phyloP scores from a whole-genome alignment of 2,888 invertebrate genomes.

The Timandra comae region DNA sequence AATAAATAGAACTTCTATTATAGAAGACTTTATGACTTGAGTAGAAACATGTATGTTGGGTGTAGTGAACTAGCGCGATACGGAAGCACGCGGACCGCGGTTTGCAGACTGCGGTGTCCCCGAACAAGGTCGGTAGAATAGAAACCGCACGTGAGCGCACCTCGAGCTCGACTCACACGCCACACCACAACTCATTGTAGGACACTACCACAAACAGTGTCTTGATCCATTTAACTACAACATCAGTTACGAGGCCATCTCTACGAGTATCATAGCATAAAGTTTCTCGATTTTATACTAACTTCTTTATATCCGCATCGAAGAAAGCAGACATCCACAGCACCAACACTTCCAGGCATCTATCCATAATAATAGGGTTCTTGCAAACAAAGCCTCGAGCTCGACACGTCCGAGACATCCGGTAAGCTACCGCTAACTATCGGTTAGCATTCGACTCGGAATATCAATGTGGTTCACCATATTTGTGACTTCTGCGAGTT shows the following conservation, averaged over 20 bases:
- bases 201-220: no score
- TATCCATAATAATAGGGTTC: slow-evolving; percentile 22
- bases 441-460: slow-evolving; percentile 14
- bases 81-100: neutral
- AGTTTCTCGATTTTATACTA: slow-evolving; percentile 27
- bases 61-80: no score
- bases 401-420: slow-evolving; percentile 4
- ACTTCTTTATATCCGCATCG: slow-evolving; percentile 38
- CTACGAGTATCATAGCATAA: no score
- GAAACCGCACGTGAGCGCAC: slow-evolving; percentile 2
- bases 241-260: no score
- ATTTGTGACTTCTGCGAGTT: neutral
- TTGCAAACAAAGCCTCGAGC: no score
- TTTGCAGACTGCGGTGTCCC: neutral
- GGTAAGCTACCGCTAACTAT: slow-evolving; percentile 17
- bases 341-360: slow-evolving; percentile 36
- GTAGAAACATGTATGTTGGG: no score
- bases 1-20: no score
- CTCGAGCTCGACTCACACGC: no score
- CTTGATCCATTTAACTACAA: no score
- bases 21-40: no score
- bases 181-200: no score
- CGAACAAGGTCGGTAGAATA: neutral
- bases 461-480: slow-evolving; percentile 6
- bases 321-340: slow-evolving; percentile 38